Evolutionary conservation across 2,888 invertebrate species (phyloP).

Genomic region (Eueremaeus valkanovi): DNA sequence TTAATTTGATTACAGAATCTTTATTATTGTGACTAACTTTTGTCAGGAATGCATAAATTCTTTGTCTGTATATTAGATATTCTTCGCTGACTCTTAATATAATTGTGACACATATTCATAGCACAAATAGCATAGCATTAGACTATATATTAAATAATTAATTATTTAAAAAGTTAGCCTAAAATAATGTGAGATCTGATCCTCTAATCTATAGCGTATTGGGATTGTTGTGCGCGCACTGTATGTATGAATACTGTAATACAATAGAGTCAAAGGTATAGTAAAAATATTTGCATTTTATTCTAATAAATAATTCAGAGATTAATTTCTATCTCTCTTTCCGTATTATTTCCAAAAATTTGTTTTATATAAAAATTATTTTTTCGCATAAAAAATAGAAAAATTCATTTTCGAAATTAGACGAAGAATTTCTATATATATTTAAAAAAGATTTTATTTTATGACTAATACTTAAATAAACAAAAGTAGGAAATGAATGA

Average conservation of each 20-base stretch:
- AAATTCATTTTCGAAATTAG: too few relatives aligned
- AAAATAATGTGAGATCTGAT: not conserved
- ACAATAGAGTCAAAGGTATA: not conserved
- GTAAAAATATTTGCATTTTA: constrained; percentile 8
- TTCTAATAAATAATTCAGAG: not conserved
- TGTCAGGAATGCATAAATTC: not conserved
- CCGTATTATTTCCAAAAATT: too few relatives aligned
- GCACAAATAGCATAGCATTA: not conserved
- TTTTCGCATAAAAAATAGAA: too few relatives aligned
- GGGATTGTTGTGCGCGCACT: not conserved
- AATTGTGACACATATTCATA: not conserved
- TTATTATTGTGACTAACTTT: not conserved
- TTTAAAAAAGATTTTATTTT: too few relatives aligned
- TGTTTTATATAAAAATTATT: too few relatives aligned
- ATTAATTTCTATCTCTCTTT: not conserved
- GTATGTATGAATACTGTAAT: too few relatives aligned
- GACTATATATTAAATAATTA: constrained; percentile 5
- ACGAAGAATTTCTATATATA: too few relatives aligned
- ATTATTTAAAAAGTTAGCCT: not conserved
- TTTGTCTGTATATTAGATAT: not conserved
- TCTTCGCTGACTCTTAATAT: not conserved
- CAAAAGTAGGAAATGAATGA: not conserved
- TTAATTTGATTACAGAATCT: too few relatives aligned
- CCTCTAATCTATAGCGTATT: constrained; percentile 13
- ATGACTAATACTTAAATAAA: too few relatives aligned